Evolutionary conservation across 2,797 vertebrate species (phyloP), one percentile per base, ranked within the genome.

Genomic region (Ispidina picta): DNA sequence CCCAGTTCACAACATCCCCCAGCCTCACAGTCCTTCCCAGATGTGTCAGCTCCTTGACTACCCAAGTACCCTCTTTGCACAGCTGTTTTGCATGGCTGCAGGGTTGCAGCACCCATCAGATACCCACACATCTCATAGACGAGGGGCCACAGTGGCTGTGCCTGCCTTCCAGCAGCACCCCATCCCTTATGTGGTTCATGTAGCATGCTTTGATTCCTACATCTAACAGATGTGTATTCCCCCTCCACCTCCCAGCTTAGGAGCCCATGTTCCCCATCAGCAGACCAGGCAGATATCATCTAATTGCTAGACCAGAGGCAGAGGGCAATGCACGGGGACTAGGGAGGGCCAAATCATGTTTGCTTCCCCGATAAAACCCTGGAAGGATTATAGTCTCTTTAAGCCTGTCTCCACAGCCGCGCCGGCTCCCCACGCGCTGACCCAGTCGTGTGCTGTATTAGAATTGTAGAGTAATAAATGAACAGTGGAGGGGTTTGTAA

Each of bases 401-500:
- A 98, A 98, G 98, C 98, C 98, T 97, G 97, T 97, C 97, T 98
- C 98, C 97, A 25, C 92, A 86, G 86, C 91, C 58, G 10, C 60
- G 39, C 74, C 25, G 21, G 89, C 95, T 97, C 96, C 94, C 94
- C 37, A n/a, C 59, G 63, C 88, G 49, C 98, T 98, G 98, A 98
- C 98, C 98, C 98, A 98, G 98, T 97, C 98, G 97, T 92, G 97
- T 96, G 98, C 97, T 97, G 97, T 98, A 98, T 98, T 98, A 98
- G 98, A 98, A 98, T 98, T 98, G 98, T 98, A 98, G 97, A 98
- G 98, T 98, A 98, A 99, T 98, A 99, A 98, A 99, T 98, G 98
- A 99, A 99, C 98, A 98, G 98, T 99, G 98, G 99, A 99, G 98
- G 97, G 97, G 98, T 99, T 99, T 99, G 99, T 99, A 99, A 99